These are phyloP conservation scores for Bolinopsis microptera DNA, from an alignment of 37 sponge, comb jelly and placozoan species.

Conservation along the genomic window DNA sequence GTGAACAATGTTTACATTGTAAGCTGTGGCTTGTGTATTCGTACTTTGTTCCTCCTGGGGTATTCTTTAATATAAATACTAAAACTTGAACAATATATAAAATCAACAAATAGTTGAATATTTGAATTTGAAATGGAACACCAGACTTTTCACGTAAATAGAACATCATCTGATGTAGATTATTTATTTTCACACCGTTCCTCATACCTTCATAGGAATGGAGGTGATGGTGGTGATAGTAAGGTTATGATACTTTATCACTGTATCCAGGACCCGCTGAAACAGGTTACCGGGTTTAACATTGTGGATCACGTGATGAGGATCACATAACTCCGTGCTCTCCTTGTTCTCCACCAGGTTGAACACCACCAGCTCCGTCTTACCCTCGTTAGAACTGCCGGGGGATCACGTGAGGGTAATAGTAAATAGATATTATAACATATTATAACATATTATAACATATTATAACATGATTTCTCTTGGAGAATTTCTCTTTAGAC, in stretches of 20 bases:
- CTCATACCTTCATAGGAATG: slow-evolving; percentile 60
- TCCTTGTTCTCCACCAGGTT: slow-evolving; percentile 12
- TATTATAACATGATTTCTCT: too few relatives aligned
- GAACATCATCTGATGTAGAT: too few relatives aligned
- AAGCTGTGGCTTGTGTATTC: slow-evolving; percentile 47
- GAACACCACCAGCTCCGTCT: slow-evolving; percentile 39
- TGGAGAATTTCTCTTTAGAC: too few relatives aligned
- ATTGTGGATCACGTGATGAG: slow-evolving; percentile 57
- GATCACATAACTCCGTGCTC: not conserved
- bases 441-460: too few relatives aligned
- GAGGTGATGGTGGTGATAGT: slow-evolving; percentile 57
- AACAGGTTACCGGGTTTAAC: slow-evolving; percentile 23
- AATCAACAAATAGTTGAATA: too few relatives aligned
- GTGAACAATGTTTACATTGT: slow-evolving; percentile 53
- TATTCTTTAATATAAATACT: too few relatives aligned
- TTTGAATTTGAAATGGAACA: too few relatives aligned
- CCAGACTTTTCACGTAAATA: too few relatives aligned
- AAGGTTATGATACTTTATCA: slow-evolving; percentile 22
- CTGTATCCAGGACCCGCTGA: slow-evolving; percentile 2
- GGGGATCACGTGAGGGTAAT: too few relatives aligned
- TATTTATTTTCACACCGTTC: too few relatives aligned
- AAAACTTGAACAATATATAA: too few relatives aligned
- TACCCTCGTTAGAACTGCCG: not conserved
- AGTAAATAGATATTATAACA: not conserved
- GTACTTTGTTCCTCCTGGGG: slow-evolving; percentile 56